Conservation (phyloP, 2,888 invertebrate genomes). For the Toxonevra muliebris region DNA sequence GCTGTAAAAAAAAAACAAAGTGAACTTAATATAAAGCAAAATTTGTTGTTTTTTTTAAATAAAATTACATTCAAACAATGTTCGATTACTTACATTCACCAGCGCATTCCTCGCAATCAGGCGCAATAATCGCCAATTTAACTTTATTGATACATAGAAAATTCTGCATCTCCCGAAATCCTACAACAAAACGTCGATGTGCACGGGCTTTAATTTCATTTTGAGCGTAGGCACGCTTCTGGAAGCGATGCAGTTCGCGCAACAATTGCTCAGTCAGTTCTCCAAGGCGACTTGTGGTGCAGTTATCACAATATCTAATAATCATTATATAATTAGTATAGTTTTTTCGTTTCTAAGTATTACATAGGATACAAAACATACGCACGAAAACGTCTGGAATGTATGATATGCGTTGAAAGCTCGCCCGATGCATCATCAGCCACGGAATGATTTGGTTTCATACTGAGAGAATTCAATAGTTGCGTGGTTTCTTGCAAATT, state of each 20-base stretch:
- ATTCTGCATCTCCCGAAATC: conserved; percentile 71
- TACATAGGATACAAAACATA: conserved; percentile 36
- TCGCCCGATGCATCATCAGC: not conserved
- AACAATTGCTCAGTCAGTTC: conserved; percentile 66
- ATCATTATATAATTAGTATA: not conserved
- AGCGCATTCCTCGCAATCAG: conserved; percentile 69
- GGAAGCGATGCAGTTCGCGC: conserved; percentile 69
- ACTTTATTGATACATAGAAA: conserved; percentile 70
- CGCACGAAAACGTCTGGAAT: conserved; percentile 58
- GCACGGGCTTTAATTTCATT: conserved; percentile 70
- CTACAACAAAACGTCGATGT: conserved; percentile 70
- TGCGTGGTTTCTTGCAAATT: conserved; percentile 1
- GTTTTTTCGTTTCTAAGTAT: not conserved
- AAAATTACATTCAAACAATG: not conserved
- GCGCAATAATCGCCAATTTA: conserved; percentile 71
- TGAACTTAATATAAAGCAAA: not conserved
- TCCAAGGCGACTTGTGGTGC: conserved; percentile 68
- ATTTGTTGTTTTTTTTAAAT: not conserved
- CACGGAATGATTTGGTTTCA: not conserved
- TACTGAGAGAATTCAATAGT: conserved; percentile 2
- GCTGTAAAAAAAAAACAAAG: conserved; percentile 59
- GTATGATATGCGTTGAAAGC: conserved; percentile 30
- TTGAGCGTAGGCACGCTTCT: conserved; percentile 70
- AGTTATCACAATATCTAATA: conserved; percentile 70
- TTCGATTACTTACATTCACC: conserved; percentile 44